Evolutionary conservation across 1,140 invertebrate species (phyloP).

Genomic region (Aradophagus sp.): DNA sequence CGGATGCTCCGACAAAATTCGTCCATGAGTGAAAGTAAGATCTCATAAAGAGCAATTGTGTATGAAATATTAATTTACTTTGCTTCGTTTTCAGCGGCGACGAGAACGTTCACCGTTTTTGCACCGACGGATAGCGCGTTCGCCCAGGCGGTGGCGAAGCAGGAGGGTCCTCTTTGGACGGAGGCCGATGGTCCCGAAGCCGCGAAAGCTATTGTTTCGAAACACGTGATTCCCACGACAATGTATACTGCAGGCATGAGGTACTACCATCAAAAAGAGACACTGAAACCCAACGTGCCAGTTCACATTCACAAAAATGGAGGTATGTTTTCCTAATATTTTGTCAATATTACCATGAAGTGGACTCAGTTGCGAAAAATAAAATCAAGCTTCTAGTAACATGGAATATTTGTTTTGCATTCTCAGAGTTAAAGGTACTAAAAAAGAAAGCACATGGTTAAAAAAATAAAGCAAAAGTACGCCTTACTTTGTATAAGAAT

Average conservation of each 20-base stretch:
- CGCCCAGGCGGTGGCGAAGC: constrained; percentile 66
- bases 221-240: constrained; percentile 84
- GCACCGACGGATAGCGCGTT: constrained; percentile 90
- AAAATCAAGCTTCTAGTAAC: background rate
- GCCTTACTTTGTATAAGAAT: too few relatives aligned
- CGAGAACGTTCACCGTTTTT: constrained; percentile 89
- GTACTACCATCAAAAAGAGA: constrained; percentile 88
- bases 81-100: constrained; percentile 73
- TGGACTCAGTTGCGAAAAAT: too few relatives aligned
- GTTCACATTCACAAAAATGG: constrained; percentile 84
- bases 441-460: too few relatives aligned
- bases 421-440: too few relatives aligned
- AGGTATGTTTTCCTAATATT: constrained; percentile 74
- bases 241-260: constrained; percentile 88
- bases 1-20: too few relatives aligned
- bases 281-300: constrained; percentile 74
- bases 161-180: constrained; percentile 74
- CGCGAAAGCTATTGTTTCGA: constrained; percentile 84
- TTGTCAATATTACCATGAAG: too few relatives aligned
- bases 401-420: too few relatives aligned
- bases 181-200: constrained; percentile 76
- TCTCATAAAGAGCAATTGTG: background rate
- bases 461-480: too few relatives aligned
- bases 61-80: constrained; percentile 8
- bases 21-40: constrained; percentile 2